These are phyloP conservation scores for Sebastes iracundus DNA, from an alignment of 2,797 vertebrate species.

Conservation along the genomic window DNA sequence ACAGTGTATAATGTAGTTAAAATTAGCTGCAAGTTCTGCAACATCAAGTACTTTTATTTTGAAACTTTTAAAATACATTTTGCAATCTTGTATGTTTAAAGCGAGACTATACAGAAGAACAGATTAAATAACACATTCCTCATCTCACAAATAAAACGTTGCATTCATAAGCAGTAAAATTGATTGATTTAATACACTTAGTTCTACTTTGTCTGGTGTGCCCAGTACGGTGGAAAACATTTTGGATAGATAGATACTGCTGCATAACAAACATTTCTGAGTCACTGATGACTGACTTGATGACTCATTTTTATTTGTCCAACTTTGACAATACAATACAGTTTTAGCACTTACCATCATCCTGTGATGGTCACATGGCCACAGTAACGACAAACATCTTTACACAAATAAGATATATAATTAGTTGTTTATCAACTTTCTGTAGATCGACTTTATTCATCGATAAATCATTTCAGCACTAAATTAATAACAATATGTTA, in stretches of 20 bases:
- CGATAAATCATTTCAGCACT: not conserved
- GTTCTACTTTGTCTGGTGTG: not conserved
- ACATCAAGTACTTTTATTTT: not conserved
- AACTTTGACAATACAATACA: too few species aligned
- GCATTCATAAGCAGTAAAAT: not conserved
- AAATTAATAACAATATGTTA: not conserved
- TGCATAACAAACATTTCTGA: too few species aligned
- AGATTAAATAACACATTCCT: not conserved
- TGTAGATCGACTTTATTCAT: not conserved
- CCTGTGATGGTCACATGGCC: too few species aligned
- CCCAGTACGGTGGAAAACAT: fast-evolving
- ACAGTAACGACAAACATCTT: not conserved
- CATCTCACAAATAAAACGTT: not conserved
- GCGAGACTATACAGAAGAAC: not conserved
- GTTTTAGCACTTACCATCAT: too few species aligned
- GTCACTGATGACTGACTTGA: not conserved
- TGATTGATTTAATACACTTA: not conserved
- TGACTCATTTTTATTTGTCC: not conserved
- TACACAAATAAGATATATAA: not conserved
- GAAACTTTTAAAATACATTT: not conserved
- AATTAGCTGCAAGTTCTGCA: not conserved
- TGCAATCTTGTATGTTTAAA: not conserved
- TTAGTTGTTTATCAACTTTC: not conserved
- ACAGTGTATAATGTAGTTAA: not conserved
- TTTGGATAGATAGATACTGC: too few species aligned